These are phyloP conservation scores for Myotis yumanensis DNA, from an alignment of 2,113 vertebrate genomes.

Conservation along the genomic window DNA sequence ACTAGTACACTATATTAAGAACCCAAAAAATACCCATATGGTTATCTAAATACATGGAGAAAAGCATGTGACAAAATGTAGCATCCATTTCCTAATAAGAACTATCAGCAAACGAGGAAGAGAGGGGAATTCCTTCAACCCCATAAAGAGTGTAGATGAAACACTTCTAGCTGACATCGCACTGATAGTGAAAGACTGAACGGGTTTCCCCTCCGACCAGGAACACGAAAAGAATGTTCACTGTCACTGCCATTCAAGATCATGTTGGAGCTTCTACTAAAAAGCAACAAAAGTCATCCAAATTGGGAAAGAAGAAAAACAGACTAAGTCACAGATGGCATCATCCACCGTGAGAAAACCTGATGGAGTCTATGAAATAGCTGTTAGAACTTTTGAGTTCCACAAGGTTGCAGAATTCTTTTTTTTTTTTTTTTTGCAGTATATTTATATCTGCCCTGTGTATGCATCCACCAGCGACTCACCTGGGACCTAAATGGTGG, in stretches of 20 bases:
- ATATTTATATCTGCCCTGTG: not conserved
- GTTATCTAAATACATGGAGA: not conserved
- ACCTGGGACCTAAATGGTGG: not conserved
- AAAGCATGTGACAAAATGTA: not conserved
- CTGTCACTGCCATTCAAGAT: not conserved
- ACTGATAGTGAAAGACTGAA: not conserved
- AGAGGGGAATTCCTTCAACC: not conserved
- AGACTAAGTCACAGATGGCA: not conserved
- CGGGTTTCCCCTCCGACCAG: not conserved
- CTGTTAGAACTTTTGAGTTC: not conserved
- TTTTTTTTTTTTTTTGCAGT: not conserved
- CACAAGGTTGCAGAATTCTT: not conserved
- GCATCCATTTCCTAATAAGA: not conserved
- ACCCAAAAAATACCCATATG: not conserved
- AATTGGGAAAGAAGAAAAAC: not conserved
- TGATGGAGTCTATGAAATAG: not conserved
- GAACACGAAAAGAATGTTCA: not conserved
- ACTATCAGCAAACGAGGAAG: not conserved
- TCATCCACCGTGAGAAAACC: not conserved
- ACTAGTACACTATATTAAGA: not conserved
- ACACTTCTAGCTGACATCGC: not conserved
- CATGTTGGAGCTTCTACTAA: not conserved
- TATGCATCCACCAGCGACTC: not conserved
- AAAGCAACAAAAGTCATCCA: not conserved
- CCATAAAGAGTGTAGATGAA: not conserved